Evolutionary conservation across 1,140 invertebrate species (phyloP), one percentile per base, ranked within the genome.

Genomic region (Nixonia krombeini): DNA sequence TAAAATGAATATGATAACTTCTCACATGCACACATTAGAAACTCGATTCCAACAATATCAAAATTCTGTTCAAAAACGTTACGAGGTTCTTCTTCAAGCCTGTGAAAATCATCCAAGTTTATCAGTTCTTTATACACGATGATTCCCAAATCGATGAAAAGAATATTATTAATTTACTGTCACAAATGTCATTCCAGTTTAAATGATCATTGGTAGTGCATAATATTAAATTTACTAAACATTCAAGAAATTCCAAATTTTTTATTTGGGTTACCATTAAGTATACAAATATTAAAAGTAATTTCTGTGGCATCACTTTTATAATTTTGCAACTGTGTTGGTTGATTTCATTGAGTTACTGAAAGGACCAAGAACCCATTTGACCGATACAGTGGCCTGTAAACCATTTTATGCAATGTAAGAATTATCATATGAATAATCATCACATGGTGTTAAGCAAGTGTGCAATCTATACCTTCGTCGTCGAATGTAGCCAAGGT

Each of bases 401-500:
- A 82, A 85, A 61, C 13, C 4, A 26, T 21, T 3, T 21, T 6
- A 21, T 21, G 6, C 21, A 21, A 3, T 21, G 6, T 21, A 2
- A 42, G 10, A 33, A 52, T 52, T 18, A 41, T 13, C 23, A 31
- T 17, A 21, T n/a, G 26, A 41, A 41, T 41, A 5, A 16, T 6
- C n/a, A n/a, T n/a, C n/a, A n/a, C n/a, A n/a, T n/a, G n/a, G n/a
- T n/a, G n/a, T n/a, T n/a, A n/a, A n/a, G n/a, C n/a, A n/a, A n/a
- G n/a, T n/a, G n/a, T n/a, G n/a, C n/a, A n/a, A 10, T 15, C 31
- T 12, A 70, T 85, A 88, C 89, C 94, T 76, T 95, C 89, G 23
- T 95, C 94, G 75, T 96, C 93, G 79, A 96, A 95, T 2, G 94
- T 96, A 10, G 94, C 93, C 28, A 96, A 87, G 17, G 94, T 94